Evolutionary conservation across 2,888 invertebrate species (phyloP), one percentile per base, ranked within the genome.

Genomic region (Platycheirus albimanus): DNA sequence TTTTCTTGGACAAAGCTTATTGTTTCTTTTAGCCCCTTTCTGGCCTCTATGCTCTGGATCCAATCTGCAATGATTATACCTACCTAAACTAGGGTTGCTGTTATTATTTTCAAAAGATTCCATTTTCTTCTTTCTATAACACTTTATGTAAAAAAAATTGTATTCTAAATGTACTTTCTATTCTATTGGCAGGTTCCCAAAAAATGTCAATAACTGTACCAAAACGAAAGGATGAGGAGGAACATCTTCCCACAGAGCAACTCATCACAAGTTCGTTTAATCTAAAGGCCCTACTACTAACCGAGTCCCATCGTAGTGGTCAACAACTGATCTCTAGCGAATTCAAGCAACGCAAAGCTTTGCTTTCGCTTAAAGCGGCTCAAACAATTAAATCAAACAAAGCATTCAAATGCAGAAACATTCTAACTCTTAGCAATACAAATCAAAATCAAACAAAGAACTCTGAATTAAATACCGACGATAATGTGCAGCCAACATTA

Each of bases 161-260:
- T 11, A 11, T 33, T 19, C 4, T 13, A n/a, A 30, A 45, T n/a
- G 17, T 45, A 17, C 20, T 19, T 67, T 47, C 1, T n/a, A n/a
- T n/a, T n/a, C n/a, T n/a, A n/a, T 58, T 77, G 36, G 10, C 78
- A 87, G 86, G 87, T 87, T 86, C 85, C 70, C 87, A 84, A 90
- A 91, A 91, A 88, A 90, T 90, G 90, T 90, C 87, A 87, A 90
- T 88, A 89, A 87, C 87, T 86, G 88, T 86, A 88, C 86, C 86
- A 86, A 87, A 87, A 87, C 86, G 87, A 85, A 88, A 87, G 86
- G 88, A 89, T 88, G 89, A 89, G 87, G 87, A 87, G 87, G 86
- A 85, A 86, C 85, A 88, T 87, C 90, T 90, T 90, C 90, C 89
- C 86, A 76, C 78, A 77, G 76, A 75, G 49, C 47, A 70, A 75